These are phyloP conservation scores for Pseudomyrmex cubaensis DNA, from an alignment of 1,140 invertebrate genomes.

Conservation along the genomic window DNA sequence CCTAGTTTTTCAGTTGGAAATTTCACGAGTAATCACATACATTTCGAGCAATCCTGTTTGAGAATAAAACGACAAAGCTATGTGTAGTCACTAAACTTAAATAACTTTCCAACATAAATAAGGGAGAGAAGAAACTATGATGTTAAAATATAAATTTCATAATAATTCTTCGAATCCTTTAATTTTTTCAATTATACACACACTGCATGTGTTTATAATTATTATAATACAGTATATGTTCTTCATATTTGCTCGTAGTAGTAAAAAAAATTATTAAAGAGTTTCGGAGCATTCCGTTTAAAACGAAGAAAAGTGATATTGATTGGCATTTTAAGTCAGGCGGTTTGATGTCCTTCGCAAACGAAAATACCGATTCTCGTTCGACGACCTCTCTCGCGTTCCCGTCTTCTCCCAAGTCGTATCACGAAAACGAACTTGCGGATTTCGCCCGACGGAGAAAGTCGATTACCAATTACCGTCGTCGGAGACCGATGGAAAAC, in stretches of 20 bases:
- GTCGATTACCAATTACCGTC: slow-evolving; percentile 14
- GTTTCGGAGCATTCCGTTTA: neutral
- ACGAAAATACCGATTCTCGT: slow-evolving; percentile 47
- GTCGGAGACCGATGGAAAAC: slow-evolving; percentile 19
- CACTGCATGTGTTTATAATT: neutral
- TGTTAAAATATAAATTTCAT: no score
- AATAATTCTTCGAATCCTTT: neutral
- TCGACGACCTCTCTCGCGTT: slow-evolving; percentile 23
- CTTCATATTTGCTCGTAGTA: neutral
- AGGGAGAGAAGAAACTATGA: no score
- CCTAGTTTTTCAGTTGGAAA: neutral
- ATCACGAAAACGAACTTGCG: slow-evolving; percentile 38
- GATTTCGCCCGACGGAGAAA: slow-evolving; percentile 52
- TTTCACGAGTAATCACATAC: neutral
- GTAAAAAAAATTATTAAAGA: neutral
- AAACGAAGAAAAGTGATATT: slow-evolving; percentile 35
- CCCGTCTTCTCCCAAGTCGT: slow-evolving; percentile 14
- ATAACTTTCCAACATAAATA: no score
- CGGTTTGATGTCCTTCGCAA: slow-evolving; percentile 35
- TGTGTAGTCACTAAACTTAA: no score
- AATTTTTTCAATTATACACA: neutral
- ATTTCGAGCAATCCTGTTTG: neutral
- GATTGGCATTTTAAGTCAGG: slow-evolving; percentile 54
- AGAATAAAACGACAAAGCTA: no score
- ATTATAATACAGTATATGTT: neutral